These are phyloP conservation scores for Peromyscus eremicus DNA, from an alignment of 2,797 vertebrate species.

Conservation along the genomic window DNA sequence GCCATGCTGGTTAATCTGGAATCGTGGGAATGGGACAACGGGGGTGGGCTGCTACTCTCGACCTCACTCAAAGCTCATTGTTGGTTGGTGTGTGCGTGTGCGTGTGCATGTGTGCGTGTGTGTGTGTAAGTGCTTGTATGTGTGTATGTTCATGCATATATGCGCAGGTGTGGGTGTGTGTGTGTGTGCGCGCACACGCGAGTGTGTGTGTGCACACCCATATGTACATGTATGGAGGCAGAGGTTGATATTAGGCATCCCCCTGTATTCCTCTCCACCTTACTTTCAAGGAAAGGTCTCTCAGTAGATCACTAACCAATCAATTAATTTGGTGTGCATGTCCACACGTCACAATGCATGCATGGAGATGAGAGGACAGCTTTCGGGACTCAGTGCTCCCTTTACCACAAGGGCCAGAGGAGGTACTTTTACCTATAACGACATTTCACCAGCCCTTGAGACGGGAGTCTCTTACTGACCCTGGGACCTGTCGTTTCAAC, in stretches of 20 bases:
- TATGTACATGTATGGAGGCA: neutral
- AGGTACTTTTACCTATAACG: neutral
- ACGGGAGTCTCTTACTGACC: neutral
- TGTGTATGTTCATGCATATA: too few species aligned
- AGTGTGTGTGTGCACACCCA: neutral
- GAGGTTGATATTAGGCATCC: neutral
- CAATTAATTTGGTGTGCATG: neutral
- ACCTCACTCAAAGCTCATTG: accelerated
- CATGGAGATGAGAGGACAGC: neutral
- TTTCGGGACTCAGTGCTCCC: neutral
- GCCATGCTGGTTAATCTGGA: neutral
- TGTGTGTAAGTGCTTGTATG: too few species aligned
- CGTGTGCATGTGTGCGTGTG: accelerated
- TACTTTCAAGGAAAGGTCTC: neutral
- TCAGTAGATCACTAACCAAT: neutral
- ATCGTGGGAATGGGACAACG: accelerated
- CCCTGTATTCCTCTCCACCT: neutral
- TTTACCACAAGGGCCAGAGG: neutral
- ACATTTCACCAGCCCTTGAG: neutral
- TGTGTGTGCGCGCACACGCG: too few species aligned
- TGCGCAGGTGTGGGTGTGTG: too few species aligned
- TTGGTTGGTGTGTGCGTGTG: neutral
- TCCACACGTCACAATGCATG: neutral
- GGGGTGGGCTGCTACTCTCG: accelerated
- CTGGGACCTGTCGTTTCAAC: neutral